Conservation (phyloP, 2,888 invertebrate genomes). For the Diarsia rubi region DNA sequence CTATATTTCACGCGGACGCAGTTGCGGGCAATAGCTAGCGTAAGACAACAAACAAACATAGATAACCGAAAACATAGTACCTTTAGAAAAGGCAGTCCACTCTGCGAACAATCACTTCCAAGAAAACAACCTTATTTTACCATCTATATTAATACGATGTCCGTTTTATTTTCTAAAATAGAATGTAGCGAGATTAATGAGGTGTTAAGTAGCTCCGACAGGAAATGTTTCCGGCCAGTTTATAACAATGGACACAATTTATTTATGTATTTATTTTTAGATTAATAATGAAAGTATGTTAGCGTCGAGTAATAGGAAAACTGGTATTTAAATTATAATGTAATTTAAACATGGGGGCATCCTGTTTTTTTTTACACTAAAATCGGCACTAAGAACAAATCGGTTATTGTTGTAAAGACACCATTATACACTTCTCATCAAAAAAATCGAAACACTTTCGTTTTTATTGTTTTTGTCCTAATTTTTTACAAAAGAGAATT, state of each 20-base stretch:
- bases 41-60: too few relatives aligned
- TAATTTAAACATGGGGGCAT: not conserved
- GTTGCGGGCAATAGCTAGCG: too few relatives aligned
- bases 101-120: too few relatives aligned
- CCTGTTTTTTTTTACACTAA: not conserved
- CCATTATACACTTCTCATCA: too few relatives aligned
- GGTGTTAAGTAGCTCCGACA: constrained; percentile 19
- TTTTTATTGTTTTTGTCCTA: too few relatives aligned
- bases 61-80: too few relatives aligned
- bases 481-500: too few relatives aligned
- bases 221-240: constrained; percentile 53
- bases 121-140: not conserved
- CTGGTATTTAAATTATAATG: constrained; percentile 6
- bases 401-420: not conserved
- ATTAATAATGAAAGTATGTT: constrained; percentile 16
- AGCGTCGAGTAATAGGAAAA: constrained; percentile 28
- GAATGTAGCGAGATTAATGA: constrained; percentile 23
- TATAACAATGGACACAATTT: constrained; percentile 39
- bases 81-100: too few relatives aligned
- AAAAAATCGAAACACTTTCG: too few relatives aligned
- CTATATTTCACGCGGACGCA: too few relatives aligned
- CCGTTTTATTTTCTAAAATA: constrained; percentile 32
- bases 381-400: not conserved
- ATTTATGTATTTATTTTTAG: constrained; percentile 51
- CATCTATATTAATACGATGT: not conserved